A percentile compares a stretch with the other conserved stretches of the same genome.
Evolutionary conservation across 2,888 invertebrate genomes (phyloP).

Genomic region (Pardosa pseudoannulata): DNA sequence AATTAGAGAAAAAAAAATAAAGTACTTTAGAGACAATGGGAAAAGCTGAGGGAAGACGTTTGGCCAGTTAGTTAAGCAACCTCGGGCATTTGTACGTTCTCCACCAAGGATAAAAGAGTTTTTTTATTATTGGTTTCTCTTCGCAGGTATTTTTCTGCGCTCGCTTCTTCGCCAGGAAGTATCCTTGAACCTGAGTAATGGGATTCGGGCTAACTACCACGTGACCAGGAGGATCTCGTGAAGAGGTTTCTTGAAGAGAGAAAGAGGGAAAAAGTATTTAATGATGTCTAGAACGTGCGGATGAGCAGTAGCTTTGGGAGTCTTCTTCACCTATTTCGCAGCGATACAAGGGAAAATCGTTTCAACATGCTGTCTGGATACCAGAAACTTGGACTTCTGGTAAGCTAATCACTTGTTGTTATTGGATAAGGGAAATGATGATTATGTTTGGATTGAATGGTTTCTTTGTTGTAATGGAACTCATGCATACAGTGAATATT

Average conservation of each 20-base stretch:
- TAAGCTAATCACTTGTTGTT: background rate
- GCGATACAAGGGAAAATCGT: background rate
- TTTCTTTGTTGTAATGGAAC: no score
- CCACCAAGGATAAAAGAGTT: background rate
- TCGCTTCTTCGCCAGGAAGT: background rate
- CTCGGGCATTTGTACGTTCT: background rate
- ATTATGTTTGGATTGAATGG: no score
- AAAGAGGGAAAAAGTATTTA: background rate
- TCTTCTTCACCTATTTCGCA: background rate
- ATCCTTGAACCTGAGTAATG: conserved; percentile 17
- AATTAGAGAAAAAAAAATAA: background rate
- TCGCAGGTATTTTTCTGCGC: background rate
- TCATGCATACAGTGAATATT: no score
- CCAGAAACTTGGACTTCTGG: background rate
- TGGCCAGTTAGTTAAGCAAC: conserved; percentile 4
- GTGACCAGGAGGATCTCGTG: conserved; percentile 1
- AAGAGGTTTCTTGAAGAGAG: background rate
- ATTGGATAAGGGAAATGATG: no score
- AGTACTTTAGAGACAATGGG: background rate
- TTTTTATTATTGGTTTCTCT: background rate
- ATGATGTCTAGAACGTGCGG: conserved; percentile 7
- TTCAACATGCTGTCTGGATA: background rate
- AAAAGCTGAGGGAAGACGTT: background rate
- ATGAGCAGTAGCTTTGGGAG: background rate
- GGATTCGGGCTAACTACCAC: background rate